Base-by-base conservation (phyloP, 2,797 vertebrate species). In the Hirundo rustica region DNA sequence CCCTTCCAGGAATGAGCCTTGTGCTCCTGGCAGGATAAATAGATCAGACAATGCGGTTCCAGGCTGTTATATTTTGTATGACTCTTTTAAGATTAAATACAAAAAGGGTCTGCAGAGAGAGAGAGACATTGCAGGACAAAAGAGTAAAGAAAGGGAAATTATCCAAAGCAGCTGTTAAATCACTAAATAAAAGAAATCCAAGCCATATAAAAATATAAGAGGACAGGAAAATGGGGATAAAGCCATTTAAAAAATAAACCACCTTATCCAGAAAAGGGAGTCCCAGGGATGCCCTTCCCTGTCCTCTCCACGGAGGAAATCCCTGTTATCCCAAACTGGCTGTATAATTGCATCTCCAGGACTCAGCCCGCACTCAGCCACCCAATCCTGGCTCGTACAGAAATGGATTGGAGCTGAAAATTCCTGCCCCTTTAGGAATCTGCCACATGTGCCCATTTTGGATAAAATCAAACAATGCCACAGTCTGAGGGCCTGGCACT, bases 41-140 rank as follows among this genome's bases (percentile, higher is more conserved):
- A 21, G 72, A 15, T 15, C 12, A 81, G 47, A 7, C 30, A 20
- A 12, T 10, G 27, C 11, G 2, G 10, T 32, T 54, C 51, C 51
- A 47, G 55, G 38, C 5, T 2, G 2, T 42, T 9, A 0, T 3
- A 42, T 40, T 53, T 25, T 18, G 11, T 7, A 3, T 2, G 10
- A 16, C 15, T 51, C 26, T 32, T 55, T 2, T 7, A 55, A 32
- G 54, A n/a, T 22, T 36, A 10, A 72, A 72, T 13, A 30, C 23
- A 19, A 32, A 60, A 60, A 11, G 45, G 7, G 22, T 54, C 32
- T 11, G 25, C 25, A 62, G 11, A 44, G n/a, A 40, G 17, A 44
- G n/a, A 40, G 13, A 66, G 0, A 11, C 11, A 4, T 2, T 7
- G 27, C 4, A 45, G 67, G 50, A 13, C 23, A 29, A 23, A 61